Evolutionary conservation across 2,113 vertebrate genomes (phyloP), one percentile per base, ranked within the genome.

Genomic region (Brachyhypopomus gauderio): DNA sequence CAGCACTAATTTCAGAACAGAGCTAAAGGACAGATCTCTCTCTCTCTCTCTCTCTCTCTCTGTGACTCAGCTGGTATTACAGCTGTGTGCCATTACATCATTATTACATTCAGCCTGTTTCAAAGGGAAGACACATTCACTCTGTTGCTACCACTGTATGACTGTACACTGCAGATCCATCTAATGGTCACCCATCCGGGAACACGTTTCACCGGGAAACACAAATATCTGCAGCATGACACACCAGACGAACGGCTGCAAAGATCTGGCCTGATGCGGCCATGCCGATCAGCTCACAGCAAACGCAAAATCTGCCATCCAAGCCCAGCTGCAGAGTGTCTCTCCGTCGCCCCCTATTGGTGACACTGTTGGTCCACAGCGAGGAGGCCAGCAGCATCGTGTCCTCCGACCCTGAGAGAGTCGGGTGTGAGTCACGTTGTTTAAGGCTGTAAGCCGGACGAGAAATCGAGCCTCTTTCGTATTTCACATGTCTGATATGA

Each of bases 71-170:
- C 66, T 62, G 86, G 71, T 72, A 78, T 86, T 83, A 58, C 84
- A 84, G 81, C 72, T 89, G 76, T 88, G 83, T 79, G 60, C 82
- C 86, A 82, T 88, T 76, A 85, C 86, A 84, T 88, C 85, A 86
- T 59, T 77, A 59, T 70, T 36, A 72, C 45, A 72, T 77, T 69
- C 63, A 59, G 82, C 48, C 70, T 27, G 41, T 78, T 82, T 82
- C 30, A 77, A 75, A 74, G 72, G 81, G 84, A 86, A 86, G 56
- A 84, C 76, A 59, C 63, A 87, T 74, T 79, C 75, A 83, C 41
- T 25, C 27, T 48, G 60, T 20, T 66, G 52, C 75, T 38, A 25
- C 19, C 14, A 8, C 62, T 34, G 3, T 5, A 4, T 27, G 60
- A 27, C 11, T 27, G 60, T 63, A 17, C 2, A 25, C 2, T 27